Conservation (phyloP, 2,888 invertebrate species). For the Xestia rhomboidea region DNA sequence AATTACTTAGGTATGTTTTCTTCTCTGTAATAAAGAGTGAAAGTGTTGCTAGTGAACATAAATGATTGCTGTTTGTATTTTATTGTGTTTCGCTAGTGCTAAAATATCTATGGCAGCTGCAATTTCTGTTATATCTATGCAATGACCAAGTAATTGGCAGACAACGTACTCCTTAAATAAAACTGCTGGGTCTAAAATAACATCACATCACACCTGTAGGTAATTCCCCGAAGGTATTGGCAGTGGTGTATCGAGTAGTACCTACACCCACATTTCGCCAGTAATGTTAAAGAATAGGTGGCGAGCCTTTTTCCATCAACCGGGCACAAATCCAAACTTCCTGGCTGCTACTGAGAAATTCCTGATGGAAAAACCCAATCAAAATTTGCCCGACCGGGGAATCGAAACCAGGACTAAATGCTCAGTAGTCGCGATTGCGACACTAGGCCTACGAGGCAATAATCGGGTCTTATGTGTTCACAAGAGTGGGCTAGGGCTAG, state of each 20-base stretch:
- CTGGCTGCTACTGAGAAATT: too few relatives aligned
- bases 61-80: constrained; percentile 13
- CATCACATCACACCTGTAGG: neutral
- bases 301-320: neutral
- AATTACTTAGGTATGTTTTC: constrained; percentile 15
- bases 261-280: neutral
- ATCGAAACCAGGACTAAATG: neutral
- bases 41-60: constrained; percentile 35
- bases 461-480: neutral
- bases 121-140: neutral
- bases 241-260: neutral
- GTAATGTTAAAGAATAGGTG: neutral
- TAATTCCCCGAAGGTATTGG: neutral
- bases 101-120: neutral
- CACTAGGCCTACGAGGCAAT: neutral
- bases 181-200: neutral
- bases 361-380: too few relatives aligned
- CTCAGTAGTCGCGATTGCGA: neutral
- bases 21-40: constrained; percentile 10
- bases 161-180: neutral
- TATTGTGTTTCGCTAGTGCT: neutral
- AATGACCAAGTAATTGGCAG: neutral
- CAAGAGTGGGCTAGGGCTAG: neutral
- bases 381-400: neutral
- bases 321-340: neutral